Evolutionary conservation across 2,797 vertebrate species (phyloP), one percentile per base, ranked within the genome.

Genomic region (Poliocrania exsul): DNA sequence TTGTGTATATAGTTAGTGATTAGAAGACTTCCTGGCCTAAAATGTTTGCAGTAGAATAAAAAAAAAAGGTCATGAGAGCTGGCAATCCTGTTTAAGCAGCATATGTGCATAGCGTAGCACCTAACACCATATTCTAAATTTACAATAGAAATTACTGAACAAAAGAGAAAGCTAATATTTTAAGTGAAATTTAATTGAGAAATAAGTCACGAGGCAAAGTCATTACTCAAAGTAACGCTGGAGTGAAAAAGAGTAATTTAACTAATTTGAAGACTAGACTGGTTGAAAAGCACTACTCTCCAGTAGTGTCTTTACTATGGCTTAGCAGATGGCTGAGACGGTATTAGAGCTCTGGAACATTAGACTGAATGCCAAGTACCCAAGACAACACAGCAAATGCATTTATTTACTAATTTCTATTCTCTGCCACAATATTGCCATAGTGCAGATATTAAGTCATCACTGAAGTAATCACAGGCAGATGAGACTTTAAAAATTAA

Each of bases 321-420:
- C 44, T 82, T n/a, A 91, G 56, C 90, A 93, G 90, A 95, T 73
- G 82, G 91, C 71, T 87, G 92, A 46, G 47, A 16, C 21, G 82
- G 86, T 24, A 13, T 81, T 38, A 88, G 94, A 97, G 92, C 66
- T 96, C 74, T 86, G 87, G 58, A 95, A 95, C 47, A 67, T 42
- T 16, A 72, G 15, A 37, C 82, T 83, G 53, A 86, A 92, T 91
- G 88, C 88, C 94, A 65, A 57, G 60, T 78, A 91, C 84, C 86
- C 71, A 94, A 93, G 94, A 65, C 35, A 78, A 86, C 83, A 49
- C 19, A 81, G 31, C 88, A 94, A 95, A 67, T 95, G 95, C 74
- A 89, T 90, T 77, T 92, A 90, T 96, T 87, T 92, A 62, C 71
- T 93, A n/a, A 86, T 94, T 94, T 96, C 85, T 67, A 94, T 71